Base-by-base conservation (phyloP, 1,140 invertebrate genomes). In the Drosophila setifemur region DNA sequence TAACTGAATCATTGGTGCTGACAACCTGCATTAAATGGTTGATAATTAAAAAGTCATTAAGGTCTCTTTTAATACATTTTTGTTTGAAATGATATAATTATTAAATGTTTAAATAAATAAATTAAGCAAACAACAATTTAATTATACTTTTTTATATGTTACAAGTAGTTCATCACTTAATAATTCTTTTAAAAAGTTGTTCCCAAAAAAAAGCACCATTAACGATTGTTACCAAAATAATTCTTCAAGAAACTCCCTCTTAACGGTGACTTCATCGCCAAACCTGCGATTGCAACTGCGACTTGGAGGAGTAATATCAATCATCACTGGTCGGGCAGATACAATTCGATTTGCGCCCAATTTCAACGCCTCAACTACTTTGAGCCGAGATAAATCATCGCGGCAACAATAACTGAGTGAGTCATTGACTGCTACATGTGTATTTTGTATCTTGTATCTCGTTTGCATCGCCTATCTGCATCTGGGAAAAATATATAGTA, bases 341-440 rank as follows among this genome's bases (percentile, higher is more conserved):
- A 63, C 74, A 79, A 79, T 85, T 85, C 66, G 79, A 85, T 86
- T 85, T 85, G 79, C 81, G 79, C 79, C 79, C 79, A 85, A 85
- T 85, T 85, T 85, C 74, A 85, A 85, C 79, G 79, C 79, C 79
- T 85, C 81, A 86, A 86, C 74, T 73, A 66, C 67, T 77, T 77
- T 77, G 60, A 23, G 47, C 73, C 29, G 31, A 72, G 67, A 78
- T 77, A 78, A 73, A 77, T 73, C 74, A 71, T 69, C 48, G 63
- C 50, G 37, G 35, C 61, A 69, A 69, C 66, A 69, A 69, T 69
- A 68, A 49, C 45, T 48, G 57, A 74, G 64, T 85, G 79, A 85
- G 70, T 85, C 79, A 85, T 61, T 79, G 78, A 73, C 73, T 67
- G 69, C 60, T 81, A 79, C 74, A 83, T 73, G 68, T 86, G 79